Evolutionary conservation across 2,797 vertebrate genomes (phyloP), one percentile per base, ranked within the genome.

Genomic region (Gobionotothen gibberifrons): DNA sequence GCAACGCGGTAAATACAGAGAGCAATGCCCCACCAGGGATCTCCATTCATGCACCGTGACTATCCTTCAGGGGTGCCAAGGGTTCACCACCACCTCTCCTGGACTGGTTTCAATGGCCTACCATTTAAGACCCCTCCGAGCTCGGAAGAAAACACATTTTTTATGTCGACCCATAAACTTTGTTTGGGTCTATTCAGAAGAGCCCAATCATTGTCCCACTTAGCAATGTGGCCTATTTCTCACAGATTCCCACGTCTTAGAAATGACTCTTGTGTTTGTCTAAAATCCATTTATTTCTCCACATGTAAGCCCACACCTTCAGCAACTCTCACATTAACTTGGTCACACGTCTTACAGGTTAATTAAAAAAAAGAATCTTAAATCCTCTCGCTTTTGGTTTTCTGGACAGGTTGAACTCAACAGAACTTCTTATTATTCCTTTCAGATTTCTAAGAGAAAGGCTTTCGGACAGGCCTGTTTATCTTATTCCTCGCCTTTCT

Each of bases 21-120:
- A 94, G 93, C 94, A 95, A 95, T 95, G 94, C 95, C 95, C 95
- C 95, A 95, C 95, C 94, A 93, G 95, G 93, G 93, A 94, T 92
- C 93, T 91, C 92, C 90, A 94, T 95, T 95, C 94, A 94, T 78
- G 83, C 85, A 63, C 79, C 90, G 83, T 90, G 91, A 85, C 87
- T 81, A 89, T 89, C 91, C 91, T 88, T 87, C 84, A 84, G 91
- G 94, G 82, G 87, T 93, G 91, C 92, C 92, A 94, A 96, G 92
- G 95, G 93, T 96, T 95, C 95, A 95, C 92, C 95, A 93, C 95
- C 94, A 94, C 93, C 94, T 95, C 94, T 93, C 81, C 86, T 87
- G 86, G 82, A 86, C 81, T 73, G 84, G 82, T 82, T 90, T 93
- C 88, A 92, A 91, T 88, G 82, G 89, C 71, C 85, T 92, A 92